phyloP scores from a whole-genome alignment of 1,140 invertebrate species.

The Melanaphis sacchari region DNA sequence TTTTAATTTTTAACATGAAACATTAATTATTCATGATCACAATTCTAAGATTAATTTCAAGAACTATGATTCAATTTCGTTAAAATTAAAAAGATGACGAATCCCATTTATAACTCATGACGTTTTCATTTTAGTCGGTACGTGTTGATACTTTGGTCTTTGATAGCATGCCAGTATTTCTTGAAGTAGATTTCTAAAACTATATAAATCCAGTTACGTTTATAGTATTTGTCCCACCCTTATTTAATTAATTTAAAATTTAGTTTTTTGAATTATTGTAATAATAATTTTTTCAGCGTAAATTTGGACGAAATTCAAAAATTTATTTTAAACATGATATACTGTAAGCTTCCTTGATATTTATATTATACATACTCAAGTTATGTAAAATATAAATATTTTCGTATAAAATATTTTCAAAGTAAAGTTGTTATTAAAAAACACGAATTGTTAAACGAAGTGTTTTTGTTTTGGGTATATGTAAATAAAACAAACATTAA shows the following conservation, averaged over 20 bases:
- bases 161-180: constrained; percentile 15
- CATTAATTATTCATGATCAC: background rate
- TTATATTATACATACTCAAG: background rate
- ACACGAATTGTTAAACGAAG: background rate
- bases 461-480: background rate
- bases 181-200: background rate
- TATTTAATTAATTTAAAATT: constrained; percentile 9
- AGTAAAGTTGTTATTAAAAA: background rate
- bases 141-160: background rate
- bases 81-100: constrained; percentile 10
- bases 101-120: background rate
- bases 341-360: background rate
- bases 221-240: background rate
- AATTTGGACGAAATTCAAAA: constrained; percentile 7
- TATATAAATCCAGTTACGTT: constrained; percentile 16
- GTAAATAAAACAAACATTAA: background rate
- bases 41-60: background rate
- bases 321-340: background rate
- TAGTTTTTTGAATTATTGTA: background rate
- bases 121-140: constrained; percentile 18
- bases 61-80: constrained; percentile 6
- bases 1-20: background rate
- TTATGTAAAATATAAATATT: background rate
- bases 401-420: background rate
- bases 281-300: background rate